Base-by-base conservation (phyloP, 2,113 vertebrate genomes). In the Ascaphus truei region DNA sequence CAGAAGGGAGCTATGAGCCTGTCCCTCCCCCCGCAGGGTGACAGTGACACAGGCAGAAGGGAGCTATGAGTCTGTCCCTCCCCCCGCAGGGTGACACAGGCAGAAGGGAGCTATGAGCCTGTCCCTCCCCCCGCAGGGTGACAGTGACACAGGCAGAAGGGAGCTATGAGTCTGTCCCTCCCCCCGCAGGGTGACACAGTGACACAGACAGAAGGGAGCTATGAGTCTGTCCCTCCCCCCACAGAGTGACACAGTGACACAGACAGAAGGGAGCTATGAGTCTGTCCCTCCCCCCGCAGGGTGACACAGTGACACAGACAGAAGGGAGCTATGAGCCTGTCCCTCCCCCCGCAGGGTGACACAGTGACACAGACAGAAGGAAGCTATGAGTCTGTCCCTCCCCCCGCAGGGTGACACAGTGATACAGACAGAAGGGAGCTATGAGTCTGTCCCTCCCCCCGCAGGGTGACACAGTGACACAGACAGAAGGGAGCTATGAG, bases 161-260 rank as follows among this genome's bases (percentile, higher is more conserved):
- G n/a, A n/a, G n/a, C n/a, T n/a, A n/a, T n/a, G n/a, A n/a, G n/a
- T 26, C 26, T 13, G 26, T 43, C 34, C 7, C 18, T 43, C n/a
- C 34, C 15, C 3, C 41, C 16, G 18, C 11, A 4, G 4, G 11
- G 30, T 33, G 30, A 47, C 23, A 13, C 55, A 29, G 16, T 10
- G 9, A n/a, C n/a, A 12, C 2, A 2, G 45, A 16, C 9, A 22
- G 5, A 22, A 26, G 41, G 31, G n/a, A 26, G 31, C 27, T 34
- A n/a, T n/a, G n/a, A 8, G 13, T 36, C 69, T 51, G 25, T n/a
- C n/a, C n/a, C n/a, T n/a, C n/a, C n/a, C 22, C n/a, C 26, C 7
- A 18, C 22, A 36, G 16, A 5, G 50, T 65, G 62, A 55, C 50
- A 66, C 50, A 55, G 48, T 61, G 56, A 61, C 43, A 31, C 67